Base-by-base conservation (phyloP, 2,797 vertebrate genomes). In the Thaleichthys pacificus region DNA sequence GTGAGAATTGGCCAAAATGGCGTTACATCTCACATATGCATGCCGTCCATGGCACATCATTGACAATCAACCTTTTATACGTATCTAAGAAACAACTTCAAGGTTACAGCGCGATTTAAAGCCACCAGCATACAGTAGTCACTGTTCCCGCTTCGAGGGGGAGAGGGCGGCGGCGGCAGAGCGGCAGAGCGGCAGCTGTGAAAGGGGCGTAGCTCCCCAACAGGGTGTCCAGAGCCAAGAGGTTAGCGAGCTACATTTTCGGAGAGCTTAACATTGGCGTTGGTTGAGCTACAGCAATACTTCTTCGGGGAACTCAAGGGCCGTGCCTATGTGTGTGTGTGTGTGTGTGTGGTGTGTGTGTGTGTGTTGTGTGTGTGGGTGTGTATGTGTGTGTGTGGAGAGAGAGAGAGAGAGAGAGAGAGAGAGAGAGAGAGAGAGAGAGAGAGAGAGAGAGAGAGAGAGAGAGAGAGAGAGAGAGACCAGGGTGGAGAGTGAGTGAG, bases 71-170 rank as follows among this genome's bases (percentile, higher is more conserved):
- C 51, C 5, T 56, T 56, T n/a, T n/a, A 17, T 56, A 56, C 42
- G 42, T 47, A 47, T 14, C 51, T n/a, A 56, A n/a, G 51, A 17
- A 4, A 56, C 51, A n/a, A 56, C 51, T 54, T 54, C 19, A 54
- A 17, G 19, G 51, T 56, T 56, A 56, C 4, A 7, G 47, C 8
- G 47, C 47, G 51, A 56, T 56, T n/a, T 56, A n/a, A 56, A 56
- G 15, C 51, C 51, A n/a, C 11, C 42, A 56, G 51, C 19, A 6
- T 56, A n/a, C 15, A 56, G 51, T n/a, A 11, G 75, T 81, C 80
- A 82, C 56, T 77, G 77, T 77, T 58, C 63, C 17, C 21, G 70
- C 49, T 56, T 28, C 38, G 15, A 21, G 26, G 42, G 62, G 15
- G 61, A 26, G 60, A 17, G 30, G 65, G 61, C 21, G 21, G 51